phyloP scores from a whole-genome alignment of 2,888 invertebrate species.

The Drosophila hamatofila region DNA sequence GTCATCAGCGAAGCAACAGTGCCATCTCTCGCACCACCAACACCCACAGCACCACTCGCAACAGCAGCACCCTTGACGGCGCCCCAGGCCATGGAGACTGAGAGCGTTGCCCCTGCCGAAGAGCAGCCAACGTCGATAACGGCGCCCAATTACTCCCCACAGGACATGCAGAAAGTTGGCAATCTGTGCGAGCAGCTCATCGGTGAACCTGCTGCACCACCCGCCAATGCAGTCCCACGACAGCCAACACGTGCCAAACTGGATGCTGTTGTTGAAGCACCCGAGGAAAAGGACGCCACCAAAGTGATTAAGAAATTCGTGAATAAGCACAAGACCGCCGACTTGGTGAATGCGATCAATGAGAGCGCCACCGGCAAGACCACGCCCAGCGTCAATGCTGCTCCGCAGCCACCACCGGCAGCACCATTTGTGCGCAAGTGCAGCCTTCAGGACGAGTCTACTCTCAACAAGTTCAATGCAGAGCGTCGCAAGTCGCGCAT shows the following conservation, averaged over 20 bases:
- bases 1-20: conserved; percentile 58
- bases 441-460: conserved; percentile 84
- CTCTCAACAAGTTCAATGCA: conserved; percentile 85
- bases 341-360: conserved; percentile 84
- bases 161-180: conserved; percentile 81
- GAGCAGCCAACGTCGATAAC: conserved; percentile 37
- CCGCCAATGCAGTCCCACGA: conserved; percentile 40
- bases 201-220: conserved; percentile 35
- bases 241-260: conserved; percentile 76
- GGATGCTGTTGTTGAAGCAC: conserved; percentile 81
- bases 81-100: conserved; percentile 76
- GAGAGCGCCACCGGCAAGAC: conserved; percentile 56
- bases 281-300: conserved; percentile 83
- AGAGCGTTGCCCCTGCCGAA: conserved; percentile 60
- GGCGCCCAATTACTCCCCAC: conserved; percentile 67
- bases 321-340: conserved; percentile 85
- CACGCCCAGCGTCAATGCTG: conserved; percentile 17
- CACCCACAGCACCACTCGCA: conserved; percentile 24
- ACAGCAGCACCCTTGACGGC: conserved; percentile 8
- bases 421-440: conserved; percentile 82
- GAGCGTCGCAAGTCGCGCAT: conserved; percentile 89
- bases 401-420: conserved; percentile 32
- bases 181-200: conserved; percentile 83
- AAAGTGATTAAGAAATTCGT: conserved; percentile 85
- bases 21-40: conserved; percentile 35